Evolutionary conservation across 2,888 invertebrate species (phyloP).

Genomic region (Halictus ligatus): DNA sequence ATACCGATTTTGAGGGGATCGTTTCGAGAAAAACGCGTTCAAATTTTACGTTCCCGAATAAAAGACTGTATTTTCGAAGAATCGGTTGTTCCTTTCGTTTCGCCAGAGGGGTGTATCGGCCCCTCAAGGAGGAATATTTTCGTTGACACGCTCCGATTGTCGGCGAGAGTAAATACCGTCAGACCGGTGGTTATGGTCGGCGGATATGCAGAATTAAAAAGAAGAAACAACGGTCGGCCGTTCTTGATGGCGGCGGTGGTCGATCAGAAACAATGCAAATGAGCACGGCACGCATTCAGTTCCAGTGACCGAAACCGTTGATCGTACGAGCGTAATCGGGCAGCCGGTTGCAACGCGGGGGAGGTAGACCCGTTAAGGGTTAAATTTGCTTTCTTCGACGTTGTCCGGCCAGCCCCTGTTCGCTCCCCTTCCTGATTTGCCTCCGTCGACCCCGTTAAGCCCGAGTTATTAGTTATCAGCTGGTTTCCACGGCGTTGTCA

Average conservation of each 20-base stretch:
- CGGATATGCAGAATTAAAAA: constrained; percentile 25
- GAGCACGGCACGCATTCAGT: constrained; percentile 15
- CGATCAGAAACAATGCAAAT: constrained; percentile 36
- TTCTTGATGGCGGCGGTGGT: neutral
- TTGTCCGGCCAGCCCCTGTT: neutral
- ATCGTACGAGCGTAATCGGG: constrained; percentile 16
- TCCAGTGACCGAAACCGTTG: constrained; percentile 30
- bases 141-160: constrained; percentile 6
- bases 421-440: neutral
- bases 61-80: too few species aligned
- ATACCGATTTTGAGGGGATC: too few species aligned
- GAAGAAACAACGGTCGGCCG: constrained; percentile 3
- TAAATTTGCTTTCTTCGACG: constrained; percentile 50
- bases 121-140: constrained; percentile 9
- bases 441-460: constrained; percentile 43
- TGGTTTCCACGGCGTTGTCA: constrained; percentile 56
- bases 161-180: constrained; percentile 17
- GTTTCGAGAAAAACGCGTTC: too few species aligned
- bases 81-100: too few species aligned
- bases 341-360: neutral
- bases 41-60: too few species aligned
- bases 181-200: neutral
- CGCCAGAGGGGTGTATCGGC: neutral
- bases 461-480: constrained; percentile 60
- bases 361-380: constrained; percentile 9